A percentile compares a stretch with the other conserved stretches of the same genome.
phyloP scores from a whole-genome alignment of 2,797 vertebrate species.

The Microtus agrestis region DNA sequence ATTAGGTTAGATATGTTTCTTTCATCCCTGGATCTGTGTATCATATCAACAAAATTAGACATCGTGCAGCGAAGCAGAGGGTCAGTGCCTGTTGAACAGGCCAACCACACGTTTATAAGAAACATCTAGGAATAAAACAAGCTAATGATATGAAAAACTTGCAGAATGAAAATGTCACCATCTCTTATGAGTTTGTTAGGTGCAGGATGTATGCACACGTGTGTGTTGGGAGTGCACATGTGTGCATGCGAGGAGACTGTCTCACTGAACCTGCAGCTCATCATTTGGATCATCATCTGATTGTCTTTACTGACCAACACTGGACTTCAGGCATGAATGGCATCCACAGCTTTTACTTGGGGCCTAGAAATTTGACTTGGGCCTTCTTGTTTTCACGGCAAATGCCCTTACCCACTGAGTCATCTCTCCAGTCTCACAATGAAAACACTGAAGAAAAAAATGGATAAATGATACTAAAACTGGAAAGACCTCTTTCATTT shows the following conservation, averaged over 20 bases:
- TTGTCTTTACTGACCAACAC: background rate
- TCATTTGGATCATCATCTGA: no score
- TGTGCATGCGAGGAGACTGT: background rate
- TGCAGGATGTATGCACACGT: no score
- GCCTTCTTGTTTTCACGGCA: background rate
- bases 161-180: background rate
- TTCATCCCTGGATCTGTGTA: background rate
- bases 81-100: background rate
- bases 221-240: background rate
- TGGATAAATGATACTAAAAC: background rate
- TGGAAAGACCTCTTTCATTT: background rate
- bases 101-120: background rate
- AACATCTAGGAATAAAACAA: background rate
- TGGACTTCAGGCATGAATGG: background rate
- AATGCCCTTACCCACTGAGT: background rate
- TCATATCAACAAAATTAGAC: conserved; percentile 41
- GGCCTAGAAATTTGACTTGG: background rate
- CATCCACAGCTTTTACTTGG: background rate
- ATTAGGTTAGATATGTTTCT: background rate
- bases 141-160: background rate
- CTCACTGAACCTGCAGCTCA: background rate
- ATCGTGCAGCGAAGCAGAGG: background rate
- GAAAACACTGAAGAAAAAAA: background rate
- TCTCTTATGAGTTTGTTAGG: background rate
- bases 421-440: background rate